Evolutionary conservation across 53 echinoderm and acorn worm genomes (phyloP), one percentile per base, ranked within the genome.

Genomic region (Holothuria scabra): DNA sequence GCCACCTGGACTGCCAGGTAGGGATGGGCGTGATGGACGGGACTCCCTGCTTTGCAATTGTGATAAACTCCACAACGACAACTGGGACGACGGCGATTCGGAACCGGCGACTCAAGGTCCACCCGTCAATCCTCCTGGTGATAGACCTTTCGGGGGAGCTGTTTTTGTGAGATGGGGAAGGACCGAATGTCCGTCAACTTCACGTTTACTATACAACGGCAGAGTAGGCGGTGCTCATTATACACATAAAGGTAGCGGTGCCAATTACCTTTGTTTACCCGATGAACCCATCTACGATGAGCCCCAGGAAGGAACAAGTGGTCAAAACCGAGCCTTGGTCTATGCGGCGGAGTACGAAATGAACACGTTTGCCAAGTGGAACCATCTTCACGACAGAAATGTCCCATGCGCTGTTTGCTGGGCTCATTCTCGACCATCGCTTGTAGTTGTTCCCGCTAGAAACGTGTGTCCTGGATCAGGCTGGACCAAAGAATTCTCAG

Each of bases 401-500:
- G 80, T 66, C n/a, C 80, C 86, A 3, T 90, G 86, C 29, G 86
- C 86, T 16, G 83, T 90, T 9, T 90, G 90, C 52, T 18, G 41
- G 25, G 86, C 83, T 8, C 66, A 56, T 4, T 1, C 68, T 18
- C 87, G 83, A 37, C 49, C 46, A 10, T 38, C 46, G 7, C 35
- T 34, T 12, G 29, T 90, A 12, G 83, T 90, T 83, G 56, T 90
- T 23, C 90, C 90, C 33, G 90, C 86, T 22, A 65, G 85, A 56
- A 89, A 85, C 33, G 49, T 18, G 2, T 89, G 89, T 76, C 89
- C 89, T 32, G 41, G 32, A 10, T 52, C 18, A 8, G 67, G 61
- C 12, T 90, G 90, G 90, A 82, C 72, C 35, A 23, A 28, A 37
- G 90, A 90, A 76, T 90, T 86, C 60, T 59, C 9, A 3, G 90